Base-by-base conservation (phyloP, 2,888 invertebrate genomes). In the Campaea margaritaria region DNA sequence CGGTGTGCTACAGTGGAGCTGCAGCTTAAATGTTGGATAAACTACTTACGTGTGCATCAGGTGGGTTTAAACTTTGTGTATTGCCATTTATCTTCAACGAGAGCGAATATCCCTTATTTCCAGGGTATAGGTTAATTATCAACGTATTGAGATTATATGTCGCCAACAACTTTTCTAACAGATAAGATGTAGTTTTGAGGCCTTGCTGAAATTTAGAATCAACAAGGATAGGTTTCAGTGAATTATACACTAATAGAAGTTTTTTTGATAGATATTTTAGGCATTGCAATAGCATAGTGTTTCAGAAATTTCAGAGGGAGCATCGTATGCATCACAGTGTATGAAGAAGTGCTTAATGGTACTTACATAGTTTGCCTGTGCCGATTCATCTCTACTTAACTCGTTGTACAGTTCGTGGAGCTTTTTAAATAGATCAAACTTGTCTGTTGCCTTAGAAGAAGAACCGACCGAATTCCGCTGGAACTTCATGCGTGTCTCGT, bases 51-150 rank as follows among this genome's bases (percentile, higher is more conserved):
- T 86, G 89, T 58, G 81, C 81, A 79, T 91, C 92, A 38, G 89
- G 87, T 64, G 89, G 88, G 69, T 87, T 82, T 62, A 90, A 80
- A 68, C 83, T 81, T 74, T 85, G 93, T 65, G 80, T 92, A 82
- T 89, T 93, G 75, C 94, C 93, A 92, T 93, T 94, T 72, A 93
- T 93, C 93, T 92, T 94, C 74, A 94, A 91, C 85, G 93, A 93
- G 72, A 96, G 85, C 65, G 97, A 96, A 91, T 97, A 98, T 74
- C 98, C 98, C 89, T 98, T 97, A 91, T 97, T 97, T 57, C 96
- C 97, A 62, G 97, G 96, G 91, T 98, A 97, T 75, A 98, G 93
- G 91, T 97, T 98, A 75, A 98, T 94, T 78, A 98, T 96, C 81
- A 98, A 93, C 69, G 97, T 97, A 85, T 97, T 97, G 75, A 98